Base-by-base conservation (phyloP, 2,888 invertebrate species). In the Leptarthrus brevirostris region DNA sequence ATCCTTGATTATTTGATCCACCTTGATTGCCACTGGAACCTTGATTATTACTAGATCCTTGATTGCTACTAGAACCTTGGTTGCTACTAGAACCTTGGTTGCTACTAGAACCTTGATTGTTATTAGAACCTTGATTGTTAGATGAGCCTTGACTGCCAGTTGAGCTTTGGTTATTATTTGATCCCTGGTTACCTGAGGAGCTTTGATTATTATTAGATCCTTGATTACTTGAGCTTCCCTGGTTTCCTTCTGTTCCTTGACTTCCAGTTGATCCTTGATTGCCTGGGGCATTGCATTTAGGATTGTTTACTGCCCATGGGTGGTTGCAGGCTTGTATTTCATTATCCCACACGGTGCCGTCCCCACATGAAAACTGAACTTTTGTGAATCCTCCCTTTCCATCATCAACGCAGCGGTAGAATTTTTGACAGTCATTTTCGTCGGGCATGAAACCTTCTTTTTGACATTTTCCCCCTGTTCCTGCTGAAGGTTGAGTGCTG, bases 281-380 rank as follows among this genome's bases (percentile, higher is more conserved):
- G 16, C 81, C 77, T 0, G 79, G 77, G 20, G 78, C 75, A 1
- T 79, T 12, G 24, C 61, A 79, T 22, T 53, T 77, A 52, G 56
- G 36, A 40, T 61, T 61, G 6, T 2, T 61, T 40, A 49, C 89
- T 74, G 89, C 88, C 80, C 92, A 88, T 58, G 88, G 86, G 81
- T 93, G 89, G 82, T 94, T 93, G 82, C 94, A 94, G 61, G 90
- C 88, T 81, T 89, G 86, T 74, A 89, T 84, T 69, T 87, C 85
- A 74, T 89, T 87, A 84, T 93, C 92, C 93, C 93, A 94, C 34
- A 91, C 90, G 3, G 93, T 94, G 64, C 92, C 93, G 72, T 90
- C 88, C 2, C 90, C 91, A 82, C 94, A 94, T 12, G 86, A 86
- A 81, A 92, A 94, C 76, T 92, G 90, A 81, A 91, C 90, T 83